Evolutionary conservation across 2,113 vertebrate genomes (phyloP), one percentile per base, ranked within the genome.

Genomic region (Phasianus colchicus): DNA sequence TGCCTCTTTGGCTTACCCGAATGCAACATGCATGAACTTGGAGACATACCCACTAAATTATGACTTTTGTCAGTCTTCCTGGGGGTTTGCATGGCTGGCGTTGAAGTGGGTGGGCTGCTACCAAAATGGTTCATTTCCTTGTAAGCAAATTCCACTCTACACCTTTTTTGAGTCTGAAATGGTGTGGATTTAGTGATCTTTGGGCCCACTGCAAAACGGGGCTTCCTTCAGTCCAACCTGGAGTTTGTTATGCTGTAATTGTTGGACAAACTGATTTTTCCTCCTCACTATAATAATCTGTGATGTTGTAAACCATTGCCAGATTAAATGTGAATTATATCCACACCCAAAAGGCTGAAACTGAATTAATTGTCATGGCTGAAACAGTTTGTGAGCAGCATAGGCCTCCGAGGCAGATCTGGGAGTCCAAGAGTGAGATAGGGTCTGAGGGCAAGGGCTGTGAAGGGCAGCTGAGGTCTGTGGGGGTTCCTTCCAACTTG

Each of bases 261-360:
- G 34, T 50, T 36, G 54, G 38, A 40, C 63, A 70, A n/a, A 4
- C 13, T 40, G 77, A 40, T 42, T 60, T 89, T 89, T 63, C 80
- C 83, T 89, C 71, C 65, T 72, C 78, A 38, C 70, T 65, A 11
- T 58, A 47, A 3, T 43, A 9, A 30, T 55, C 27, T 84, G 70
- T 70, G 64, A 84, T 55, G 57, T 6, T 83, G 57, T 91, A 87
- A 87, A 83, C 27, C n/a, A 15, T 30, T 65, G 50, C 30, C 81
- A 78, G 66, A 89, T 92, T 76, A 91, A 93, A 90, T 66, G 81
- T 89, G 89, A 90, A 79, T 79, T 69, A 72, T 48, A 87, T 32
- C 55, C 48, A 72, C 52, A 43, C 40, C 66, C 69, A 36, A 38
- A 36, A 73, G 74, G 74, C 55, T 95, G n/a, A 4, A 52, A 18